Conservation (phyloP, 2,888 invertebrate genomes). For the Eupsilia transversa region DNA sequence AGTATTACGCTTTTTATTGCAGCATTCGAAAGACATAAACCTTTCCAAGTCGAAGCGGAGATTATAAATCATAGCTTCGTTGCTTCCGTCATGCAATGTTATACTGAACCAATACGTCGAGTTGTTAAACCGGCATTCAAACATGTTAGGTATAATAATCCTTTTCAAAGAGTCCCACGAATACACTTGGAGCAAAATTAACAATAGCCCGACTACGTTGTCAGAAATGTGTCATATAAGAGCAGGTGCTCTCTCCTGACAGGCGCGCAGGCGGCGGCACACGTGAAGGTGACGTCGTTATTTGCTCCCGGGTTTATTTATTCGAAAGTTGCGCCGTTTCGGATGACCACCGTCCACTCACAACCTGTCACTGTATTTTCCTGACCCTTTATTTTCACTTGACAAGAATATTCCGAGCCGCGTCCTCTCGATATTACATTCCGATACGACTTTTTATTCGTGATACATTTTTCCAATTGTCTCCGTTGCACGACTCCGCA, state of each 20-base stretch:
- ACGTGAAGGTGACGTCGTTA: conserved; percentile 84
- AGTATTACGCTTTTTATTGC: conserved; percentile 72
- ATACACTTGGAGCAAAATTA: conserved; percentile 70
- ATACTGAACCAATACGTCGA: conserved; percentile 50
- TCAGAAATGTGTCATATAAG: conserved; percentile 83
- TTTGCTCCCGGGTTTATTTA: conserved; percentile 87
- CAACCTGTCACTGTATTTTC: conserved; percentile 88
- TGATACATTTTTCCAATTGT: conserved; percentile 90
- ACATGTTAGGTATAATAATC: conserved; percentile 30
- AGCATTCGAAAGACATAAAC: conserved; percentile 73
- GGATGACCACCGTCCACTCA: conserved; percentile 88
- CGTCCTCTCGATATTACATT: conserved; percentile 89
- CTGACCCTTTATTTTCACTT: conserved; percentile 90
- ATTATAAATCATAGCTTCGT: conserved; percentile 73
- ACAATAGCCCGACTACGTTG: conserved; percentile 79
- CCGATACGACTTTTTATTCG: conserved; percentile 89
- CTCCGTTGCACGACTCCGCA: conserved; percentile 83
- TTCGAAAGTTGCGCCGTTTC: conserved; percentile 85
- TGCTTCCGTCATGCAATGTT: conserved; percentile 70
- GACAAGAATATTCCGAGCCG: conserved; percentile 88
- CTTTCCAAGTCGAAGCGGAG: conserved; percentile 65
- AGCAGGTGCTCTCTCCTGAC: conserved; percentile 81
- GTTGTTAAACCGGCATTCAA: conserved; percentile 50
- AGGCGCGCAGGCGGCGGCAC: conserved; percentile 76
- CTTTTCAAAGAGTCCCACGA: conserved; percentile 33